Evolutionary conservation across 1,140 invertebrate genomes (phyloP).

Genomic region (Arctopsyche grandis): DNA sequence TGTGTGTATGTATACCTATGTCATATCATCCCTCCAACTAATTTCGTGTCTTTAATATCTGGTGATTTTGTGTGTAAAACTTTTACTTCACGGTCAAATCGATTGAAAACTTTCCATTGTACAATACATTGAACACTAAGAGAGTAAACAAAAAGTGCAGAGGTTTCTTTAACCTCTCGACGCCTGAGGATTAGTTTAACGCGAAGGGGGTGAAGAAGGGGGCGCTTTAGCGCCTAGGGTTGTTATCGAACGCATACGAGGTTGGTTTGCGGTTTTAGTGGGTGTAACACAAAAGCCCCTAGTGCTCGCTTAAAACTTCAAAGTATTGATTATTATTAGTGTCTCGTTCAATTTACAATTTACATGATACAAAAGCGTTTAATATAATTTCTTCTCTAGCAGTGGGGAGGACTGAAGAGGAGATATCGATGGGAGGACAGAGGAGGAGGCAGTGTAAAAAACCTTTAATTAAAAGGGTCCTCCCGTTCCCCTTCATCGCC

Average conservation of each 20-base stretch:
- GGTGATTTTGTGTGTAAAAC: too few relatives aligned
- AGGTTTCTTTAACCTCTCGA: slow-evolving; percentile 25
- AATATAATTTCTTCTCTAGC: slow-evolving; percentile 9
- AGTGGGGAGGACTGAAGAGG: neutral
- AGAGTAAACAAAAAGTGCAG: neutral
- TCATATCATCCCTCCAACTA: too few relatives aligned
- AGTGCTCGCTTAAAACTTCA: neutral
- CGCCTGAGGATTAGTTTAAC: slow-evolving; percentile 18
- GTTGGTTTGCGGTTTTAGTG: slow-evolving; percentile 15
- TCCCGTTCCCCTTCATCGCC: slow-evolving; percentile 25
- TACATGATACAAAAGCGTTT: slow-evolving; percentile 29
- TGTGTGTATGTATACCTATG: too few relatives aligned
- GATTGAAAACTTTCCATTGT: too few relatives aligned
- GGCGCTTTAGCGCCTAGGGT: neutral
- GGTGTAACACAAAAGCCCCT: neutral
- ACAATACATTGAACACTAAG: too few relatives aligned
- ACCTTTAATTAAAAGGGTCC: slow-evolving; percentile 42
- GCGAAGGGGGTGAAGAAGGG: too few relatives aligned
- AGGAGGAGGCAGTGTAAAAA: too few relatives aligned
- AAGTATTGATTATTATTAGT: slow-evolving; percentile 8
- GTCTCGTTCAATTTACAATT: slow-evolving; percentile 25
- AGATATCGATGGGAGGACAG: neutral
- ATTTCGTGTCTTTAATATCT: too few relatives aligned
- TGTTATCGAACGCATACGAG: neutral
- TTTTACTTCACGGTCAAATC: too few relatives aligned